Percentiles rank a stretch among this genome's conserved stretches.
Evolutionary conservation across 2,113 vertebrate species (phyloP).

Genomic region (Dasyornis broadbenti): DNA sequence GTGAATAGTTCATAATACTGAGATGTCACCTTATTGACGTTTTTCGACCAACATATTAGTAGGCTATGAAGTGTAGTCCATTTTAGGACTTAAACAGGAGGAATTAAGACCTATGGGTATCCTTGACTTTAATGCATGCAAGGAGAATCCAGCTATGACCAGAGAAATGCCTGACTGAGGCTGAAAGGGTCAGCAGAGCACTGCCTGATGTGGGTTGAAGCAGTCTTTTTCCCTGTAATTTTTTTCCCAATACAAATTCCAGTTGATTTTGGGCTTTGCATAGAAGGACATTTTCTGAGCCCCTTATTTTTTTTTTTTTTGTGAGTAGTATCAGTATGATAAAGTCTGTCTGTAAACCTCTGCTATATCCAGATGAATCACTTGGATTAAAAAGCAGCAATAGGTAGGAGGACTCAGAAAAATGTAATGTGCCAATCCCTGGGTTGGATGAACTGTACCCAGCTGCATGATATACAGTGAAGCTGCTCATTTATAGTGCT

Average conservation of each 20-base stretch:
- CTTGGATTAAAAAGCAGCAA: not conserved
- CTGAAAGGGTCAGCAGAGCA: not conserved
- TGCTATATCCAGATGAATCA: not conserved
- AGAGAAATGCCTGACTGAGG: not conserved
- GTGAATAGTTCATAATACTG: not conserved
- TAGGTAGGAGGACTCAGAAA: not conserved
- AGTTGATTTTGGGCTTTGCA: not conserved
- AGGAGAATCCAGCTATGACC: not conserved
- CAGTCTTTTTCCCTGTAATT: not conserved
- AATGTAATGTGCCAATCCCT: not conserved
- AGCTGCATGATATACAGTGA: conserved; percentile 14
- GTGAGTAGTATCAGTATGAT: not conserved
- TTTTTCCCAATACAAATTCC: not conserved
- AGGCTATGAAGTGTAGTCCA: not conserved
- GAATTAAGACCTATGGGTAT: not conserved
- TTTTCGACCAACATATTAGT: not conserved
- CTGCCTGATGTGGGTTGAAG: not conserved
- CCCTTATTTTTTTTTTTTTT: not conserved
- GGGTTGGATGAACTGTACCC: conserved; percentile 27
- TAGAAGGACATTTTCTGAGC: not conserved
- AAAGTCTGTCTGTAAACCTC: not conserved
- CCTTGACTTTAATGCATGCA: not conserved
- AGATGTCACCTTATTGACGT: not conserved
- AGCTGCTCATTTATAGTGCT: conserved; percentile 21
- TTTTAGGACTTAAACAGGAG: not conserved